A percentile compares a stretch with the other conserved stretches of the same genome.
phyloP scores from a whole-genome alignment of 1,140 invertebrate genomes.

The Sitobion miscanthi region DNA sequence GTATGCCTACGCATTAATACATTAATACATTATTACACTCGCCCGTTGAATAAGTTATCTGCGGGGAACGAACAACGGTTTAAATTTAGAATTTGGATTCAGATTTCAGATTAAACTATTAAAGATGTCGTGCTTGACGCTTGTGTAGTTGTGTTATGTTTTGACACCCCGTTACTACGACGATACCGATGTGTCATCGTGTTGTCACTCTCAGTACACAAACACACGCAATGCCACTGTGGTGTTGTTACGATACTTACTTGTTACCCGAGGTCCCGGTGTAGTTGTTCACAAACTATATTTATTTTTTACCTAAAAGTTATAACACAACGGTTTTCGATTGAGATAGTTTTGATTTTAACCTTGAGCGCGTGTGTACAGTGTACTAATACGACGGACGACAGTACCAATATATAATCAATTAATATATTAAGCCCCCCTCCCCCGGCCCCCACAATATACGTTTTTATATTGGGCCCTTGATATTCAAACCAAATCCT shows the following conservation, averaged over 20 bases:
- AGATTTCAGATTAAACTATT: not conserved
- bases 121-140: not conserved
- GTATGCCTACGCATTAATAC: too few species aligned
- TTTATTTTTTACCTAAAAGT: not conserved
- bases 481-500: too few species aligned
- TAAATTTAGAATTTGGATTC: not conserved
- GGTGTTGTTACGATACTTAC: not conserved
- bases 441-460: too few species aligned
- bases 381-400: too few species aligned
- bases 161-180: slow-evolving; percentile 34
- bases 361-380: not conserved
- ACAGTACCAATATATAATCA: too few species aligned
- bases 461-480: too few species aligned
- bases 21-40: not conserved
- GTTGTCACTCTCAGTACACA: not conserved
- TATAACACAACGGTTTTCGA: not conserved
- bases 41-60: not conserved
- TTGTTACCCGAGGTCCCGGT: not conserved
- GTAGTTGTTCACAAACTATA: not conserved
- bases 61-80: not conserved
- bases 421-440: too few species aligned
- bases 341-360: not conserved
- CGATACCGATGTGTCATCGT: slow-evolving; percentile 36
- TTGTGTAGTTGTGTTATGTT: slow-evolving; percentile 24
- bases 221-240: not conserved